Evolutionary conservation across 2,113 vertebrate species (phyloP).

Genomic region (Centropus bengalensis): DNA sequence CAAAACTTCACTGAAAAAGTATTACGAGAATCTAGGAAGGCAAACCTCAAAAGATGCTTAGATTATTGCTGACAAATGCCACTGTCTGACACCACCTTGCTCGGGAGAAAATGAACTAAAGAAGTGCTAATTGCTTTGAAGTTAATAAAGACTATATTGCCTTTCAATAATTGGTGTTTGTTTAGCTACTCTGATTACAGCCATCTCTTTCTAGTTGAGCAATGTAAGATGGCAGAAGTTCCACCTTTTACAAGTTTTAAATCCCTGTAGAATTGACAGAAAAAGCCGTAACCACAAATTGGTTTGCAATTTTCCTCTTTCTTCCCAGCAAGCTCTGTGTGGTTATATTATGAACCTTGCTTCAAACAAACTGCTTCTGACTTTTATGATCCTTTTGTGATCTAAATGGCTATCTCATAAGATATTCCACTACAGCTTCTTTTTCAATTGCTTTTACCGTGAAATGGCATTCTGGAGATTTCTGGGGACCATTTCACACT

Average conservation of each 20-base stretch:
- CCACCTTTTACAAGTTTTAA: slow-evolving; percentile 81
- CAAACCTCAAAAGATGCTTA: slow-evolving; percentile 16
- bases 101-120: slow-evolving; percentile 50
- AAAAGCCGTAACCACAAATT: slow-evolving; percentile 82
- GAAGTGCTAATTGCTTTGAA: slow-evolving; percentile 72
- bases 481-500: slow-evolving; percentile 78
- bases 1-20: background rate
- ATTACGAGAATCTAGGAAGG: background rate
- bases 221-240: slow-evolving; percentile 73
- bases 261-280: slow-evolving; percentile 78
- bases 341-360: slow-evolving; percentile 80
- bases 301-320: slow-evolving; percentile 81
- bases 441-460: slow-evolving; percentile 81
- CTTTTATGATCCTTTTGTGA: slow-evolving; percentile 84
- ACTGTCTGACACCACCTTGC: slow-evolving; percentile 40
- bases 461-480: slow-evolving; percentile 81
- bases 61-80: slow-evolving; percentile 51
- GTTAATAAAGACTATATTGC: slow-evolving; percentile 73
- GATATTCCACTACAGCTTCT: slow-evolving; percentile 78
- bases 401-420: slow-evolving; percentile 83
- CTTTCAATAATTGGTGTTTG: slow-evolving; percentile 75
- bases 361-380: slow-evolving; percentile 82
- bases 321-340: slow-evolving; percentile 71
- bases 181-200: slow-evolving; percentile 68
- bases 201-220: slow-evolving; percentile 59